phyloP scores from a whole-genome alignment of 2,113 vertebrate genomes.

The Picathartes gymnocephalus region DNA sequence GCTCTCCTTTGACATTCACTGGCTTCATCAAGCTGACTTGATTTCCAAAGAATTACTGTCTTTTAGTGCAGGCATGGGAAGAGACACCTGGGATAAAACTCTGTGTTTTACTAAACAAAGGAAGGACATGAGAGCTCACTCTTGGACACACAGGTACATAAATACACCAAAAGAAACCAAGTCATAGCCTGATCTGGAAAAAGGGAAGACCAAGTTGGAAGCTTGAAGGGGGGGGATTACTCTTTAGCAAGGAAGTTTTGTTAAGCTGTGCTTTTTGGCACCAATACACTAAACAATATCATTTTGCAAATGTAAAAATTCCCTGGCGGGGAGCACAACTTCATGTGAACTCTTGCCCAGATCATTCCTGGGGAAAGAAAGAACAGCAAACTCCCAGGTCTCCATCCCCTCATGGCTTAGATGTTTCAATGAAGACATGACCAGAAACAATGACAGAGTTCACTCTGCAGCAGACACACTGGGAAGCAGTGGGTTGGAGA shows the following conservation, averaged over 20 bases:
- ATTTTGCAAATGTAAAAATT: slow-evolving; percentile 20
- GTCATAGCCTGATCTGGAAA: neutral
- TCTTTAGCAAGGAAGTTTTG: neutral
- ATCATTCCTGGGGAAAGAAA: neutral
- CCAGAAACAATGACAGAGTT: neutral
- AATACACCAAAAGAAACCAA: neutral
- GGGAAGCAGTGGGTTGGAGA: neutral
- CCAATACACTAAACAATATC: neutral
- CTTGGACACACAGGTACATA: neutral
- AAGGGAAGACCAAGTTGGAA: neutral
- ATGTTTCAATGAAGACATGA: neutral
- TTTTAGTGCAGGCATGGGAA: neutral
- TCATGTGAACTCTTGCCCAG: slow-evolving; percentile 27
- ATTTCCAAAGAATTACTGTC: neutral
- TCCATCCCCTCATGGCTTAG: neutral
- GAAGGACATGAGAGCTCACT: neutral
- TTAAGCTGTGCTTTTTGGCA: slow-evolving; percentile 29
- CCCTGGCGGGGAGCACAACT: neutral
- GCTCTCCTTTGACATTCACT: neutral
- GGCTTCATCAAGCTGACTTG: neutral
- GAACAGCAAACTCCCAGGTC: neutral
- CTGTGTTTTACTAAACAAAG: neutral
- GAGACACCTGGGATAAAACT: neutral
- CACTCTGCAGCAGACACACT: neutral
- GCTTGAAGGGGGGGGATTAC: neutral